Evolutionary conservation across 2,113 vertebrate genomes (phyloP).

Genomic region (Peucedramus taeniatus): DNA sequence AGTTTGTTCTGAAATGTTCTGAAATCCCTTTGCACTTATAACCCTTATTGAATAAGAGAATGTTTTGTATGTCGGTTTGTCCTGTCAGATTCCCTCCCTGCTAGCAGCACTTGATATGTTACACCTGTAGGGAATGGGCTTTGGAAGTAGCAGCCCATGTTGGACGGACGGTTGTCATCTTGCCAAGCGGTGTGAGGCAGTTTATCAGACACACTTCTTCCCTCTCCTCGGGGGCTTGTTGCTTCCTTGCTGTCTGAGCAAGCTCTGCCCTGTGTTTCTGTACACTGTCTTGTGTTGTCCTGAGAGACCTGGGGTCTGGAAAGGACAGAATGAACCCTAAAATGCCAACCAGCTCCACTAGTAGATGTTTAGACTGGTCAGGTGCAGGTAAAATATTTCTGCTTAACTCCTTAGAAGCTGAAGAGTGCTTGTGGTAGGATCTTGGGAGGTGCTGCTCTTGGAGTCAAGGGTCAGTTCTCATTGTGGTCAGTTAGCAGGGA

Average conservation of each 20-base stretch:
- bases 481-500: background rate
- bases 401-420: background rate
- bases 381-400: background rate
- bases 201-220: background rate
- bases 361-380: background rate
- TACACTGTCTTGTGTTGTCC: slow-evolving; percentile 47
- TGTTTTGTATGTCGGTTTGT: slow-evolving; percentile 54
- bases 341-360: background rate
- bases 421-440: background rate
- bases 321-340: background rate
- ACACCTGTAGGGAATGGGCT: background rate
- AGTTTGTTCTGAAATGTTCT: slow-evolving; percentile 68
- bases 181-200: slow-evolving; percentile 22
- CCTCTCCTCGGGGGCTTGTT: background rate
- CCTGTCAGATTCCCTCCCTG: slow-evolving; percentile 20
- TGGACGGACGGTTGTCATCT: background rate
- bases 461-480: background rate
- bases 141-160: slow-evolving; percentile 30
- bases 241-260: slow-evolving; percentile 42
- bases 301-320: background rate
- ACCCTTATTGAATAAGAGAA: slow-evolving; percentile 56
- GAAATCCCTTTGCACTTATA: slow-evolving; percentile 58
- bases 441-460: background rate
- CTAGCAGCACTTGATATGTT: slow-evolving; percentile 41
- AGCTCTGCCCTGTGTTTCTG: slow-evolving; percentile 51